phyloP scores from a whole-genome alignment of 2,113 vertebrate genomes.

The Spea multiplicata region DNA sequence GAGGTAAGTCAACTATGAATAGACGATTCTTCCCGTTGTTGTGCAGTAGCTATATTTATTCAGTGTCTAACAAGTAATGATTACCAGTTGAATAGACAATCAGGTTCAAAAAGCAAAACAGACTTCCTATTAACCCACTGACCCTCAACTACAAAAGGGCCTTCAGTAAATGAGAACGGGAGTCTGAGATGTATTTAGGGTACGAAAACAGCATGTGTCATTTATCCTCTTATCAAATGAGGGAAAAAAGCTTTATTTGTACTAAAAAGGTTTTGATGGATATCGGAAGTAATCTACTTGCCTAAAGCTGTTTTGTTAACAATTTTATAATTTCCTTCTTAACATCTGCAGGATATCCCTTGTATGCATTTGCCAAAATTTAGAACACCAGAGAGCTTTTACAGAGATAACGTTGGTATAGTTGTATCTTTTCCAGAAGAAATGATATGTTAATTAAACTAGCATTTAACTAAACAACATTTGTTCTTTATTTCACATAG shows the following conservation, averaged over 20 bases:
- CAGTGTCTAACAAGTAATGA: conserved; percentile 12
- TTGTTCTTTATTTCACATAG: neutral
- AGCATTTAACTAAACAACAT: neutral
- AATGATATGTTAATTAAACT: neutral
- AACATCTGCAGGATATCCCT: conserved; percentile 17
- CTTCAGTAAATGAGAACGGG: neutral
- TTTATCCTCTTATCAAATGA: conserved; percentile 20
- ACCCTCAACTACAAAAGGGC: conserved; percentile 4
- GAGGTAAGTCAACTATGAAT: conserved; percentile 67
- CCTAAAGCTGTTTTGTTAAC: conserved; percentile 13
- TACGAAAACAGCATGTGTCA: conserved; percentile 4
- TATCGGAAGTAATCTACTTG: neutral
- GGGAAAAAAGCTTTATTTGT: neutral
- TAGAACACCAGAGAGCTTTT: conserved; percentile 26
- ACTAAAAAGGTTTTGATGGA: conserved; percentile 22
- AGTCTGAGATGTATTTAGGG: neutral
- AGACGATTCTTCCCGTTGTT: conserved; percentile 17
- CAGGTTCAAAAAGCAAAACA: conserved; percentile 30
- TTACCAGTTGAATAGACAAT: conserved; percentile 2
- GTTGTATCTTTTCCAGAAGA: neutral
- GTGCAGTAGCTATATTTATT: conserved; percentile 1
- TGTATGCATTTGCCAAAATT: neutral
- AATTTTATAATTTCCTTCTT: conserved; percentile 36
- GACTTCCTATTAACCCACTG: conserved; percentile 27
- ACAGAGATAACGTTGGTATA: neutral